phyloP scores from a whole-genome alignment of 2,797 vertebrate species.

The Spheniscus humboldti region DNA sequence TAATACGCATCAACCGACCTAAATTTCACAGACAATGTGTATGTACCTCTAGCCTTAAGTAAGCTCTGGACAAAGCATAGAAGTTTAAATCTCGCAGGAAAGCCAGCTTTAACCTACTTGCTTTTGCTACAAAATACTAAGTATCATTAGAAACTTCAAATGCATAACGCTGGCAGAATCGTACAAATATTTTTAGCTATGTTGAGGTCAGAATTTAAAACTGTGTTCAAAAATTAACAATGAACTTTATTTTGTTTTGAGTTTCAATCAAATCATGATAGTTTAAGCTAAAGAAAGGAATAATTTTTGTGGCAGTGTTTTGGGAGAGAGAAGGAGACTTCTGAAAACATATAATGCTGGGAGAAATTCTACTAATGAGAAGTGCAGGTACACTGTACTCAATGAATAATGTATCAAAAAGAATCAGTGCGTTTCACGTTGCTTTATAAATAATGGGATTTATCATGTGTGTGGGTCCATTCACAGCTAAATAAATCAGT shows the following conservation, averaged over 20 bases:
- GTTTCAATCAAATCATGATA: background rate
- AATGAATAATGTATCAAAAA: background rate
- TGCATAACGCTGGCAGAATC: accelerated
- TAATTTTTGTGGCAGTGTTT: background rate
- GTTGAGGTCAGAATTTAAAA: background rate
- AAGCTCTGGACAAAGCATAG: background rate
- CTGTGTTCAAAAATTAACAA: background rate
- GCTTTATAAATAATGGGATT: background rate
- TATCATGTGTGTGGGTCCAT: background rate
- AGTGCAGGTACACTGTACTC: background rate
- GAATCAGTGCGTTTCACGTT: background rate
- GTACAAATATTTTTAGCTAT: background rate
- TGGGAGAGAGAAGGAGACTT: background rate
- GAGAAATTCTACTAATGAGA: background rate
- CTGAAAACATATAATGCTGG: background rate
- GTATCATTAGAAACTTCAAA: background rate
- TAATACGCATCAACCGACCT: background rate
- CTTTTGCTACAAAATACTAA: background rate
- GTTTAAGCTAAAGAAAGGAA: background rate
- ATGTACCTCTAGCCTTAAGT: background rate
- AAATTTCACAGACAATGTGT: background rate
- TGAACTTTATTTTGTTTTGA: background rate
- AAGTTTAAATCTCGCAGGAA: background rate
- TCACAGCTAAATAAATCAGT: background rate
- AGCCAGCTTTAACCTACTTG: background rate